Conservation (phyloP, 2,888 invertebrate species). For the Hecatera dysodea region DNA sequence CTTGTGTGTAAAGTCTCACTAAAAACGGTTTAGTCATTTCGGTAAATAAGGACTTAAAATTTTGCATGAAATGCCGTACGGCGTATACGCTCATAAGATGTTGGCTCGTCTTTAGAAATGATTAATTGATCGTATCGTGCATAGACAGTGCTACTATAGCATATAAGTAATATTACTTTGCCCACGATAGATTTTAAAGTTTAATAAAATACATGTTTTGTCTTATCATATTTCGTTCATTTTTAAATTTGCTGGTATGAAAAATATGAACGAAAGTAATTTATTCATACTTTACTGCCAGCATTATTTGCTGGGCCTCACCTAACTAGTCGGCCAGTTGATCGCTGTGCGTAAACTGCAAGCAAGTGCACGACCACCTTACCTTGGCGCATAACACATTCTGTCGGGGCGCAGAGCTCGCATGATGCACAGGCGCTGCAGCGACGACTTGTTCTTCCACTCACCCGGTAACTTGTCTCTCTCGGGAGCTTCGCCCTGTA, state of each 20-base stretch:
- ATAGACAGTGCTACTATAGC: neutral
- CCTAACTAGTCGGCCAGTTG: neutral
- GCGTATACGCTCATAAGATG: too few relatives aligned
- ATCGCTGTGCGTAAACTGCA: neutral
- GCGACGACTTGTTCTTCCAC: constrained; percentile 97
- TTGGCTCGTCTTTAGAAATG: neutral
- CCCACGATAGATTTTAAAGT: neutral
- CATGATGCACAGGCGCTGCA: constrained; percentile 98
- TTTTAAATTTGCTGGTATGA: constrained; percentile 3
- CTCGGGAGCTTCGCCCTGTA: constrained; percentile 98
- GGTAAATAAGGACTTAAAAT: too few relatives aligned
- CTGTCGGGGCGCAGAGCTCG: constrained; percentile 97
- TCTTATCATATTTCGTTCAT: constrained; percentile 12
- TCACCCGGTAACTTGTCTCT: constrained; percentile 98
- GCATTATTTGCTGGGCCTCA: neutral
- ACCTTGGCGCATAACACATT: constrained; percentile 97
- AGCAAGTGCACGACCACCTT: neutral
- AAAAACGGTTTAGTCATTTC: too few relatives aligned
- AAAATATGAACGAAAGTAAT: neutral
- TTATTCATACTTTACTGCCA: neutral
- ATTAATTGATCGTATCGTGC: neutral
- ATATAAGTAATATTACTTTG: neutral
- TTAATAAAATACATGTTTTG: neutral
- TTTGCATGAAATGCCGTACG: too few relatives aligned
- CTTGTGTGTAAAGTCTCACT: too few relatives aligned